These are phyloP conservation scores for Amyelois transitella DNA, from an alignment of 1,140 invertebrate species.

Conservation along the genomic window DNA sequence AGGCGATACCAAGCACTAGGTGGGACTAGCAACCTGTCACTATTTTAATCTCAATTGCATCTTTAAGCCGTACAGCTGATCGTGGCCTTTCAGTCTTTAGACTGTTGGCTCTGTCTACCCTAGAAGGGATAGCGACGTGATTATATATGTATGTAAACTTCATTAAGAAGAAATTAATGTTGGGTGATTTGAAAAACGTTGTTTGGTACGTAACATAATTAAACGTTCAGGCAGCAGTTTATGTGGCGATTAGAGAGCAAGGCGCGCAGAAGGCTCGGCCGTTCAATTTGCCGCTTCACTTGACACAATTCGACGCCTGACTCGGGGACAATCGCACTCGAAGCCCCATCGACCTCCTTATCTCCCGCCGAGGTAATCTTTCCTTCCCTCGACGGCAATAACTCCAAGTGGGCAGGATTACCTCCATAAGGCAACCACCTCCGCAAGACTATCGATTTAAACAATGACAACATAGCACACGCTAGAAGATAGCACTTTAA, in stretches of 20 bases:
- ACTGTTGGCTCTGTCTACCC: too few species aligned
- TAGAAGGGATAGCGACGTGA: too few species aligned
- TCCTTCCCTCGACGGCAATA: constrained; percentile 72
- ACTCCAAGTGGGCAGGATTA: constrained; percentile 73
- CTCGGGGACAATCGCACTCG: constrained; percentile 73
- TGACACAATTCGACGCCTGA: constrained; percentile 73
- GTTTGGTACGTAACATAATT: constrained; percentile 64
- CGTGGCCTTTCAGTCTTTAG: too few species aligned
- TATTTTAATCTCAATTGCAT: too few species aligned
- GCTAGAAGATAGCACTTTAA: constrained; percentile 18
- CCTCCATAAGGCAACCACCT: constrained; percentile 66
- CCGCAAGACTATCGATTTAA: constrained; percentile 68
- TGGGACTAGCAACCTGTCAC: too few species aligned
- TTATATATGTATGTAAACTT: neutral
- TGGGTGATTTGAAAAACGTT: too few species aligned
- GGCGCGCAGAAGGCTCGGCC: constrained; percentile 68
- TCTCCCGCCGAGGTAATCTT: constrained; percentile 72
- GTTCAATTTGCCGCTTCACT: constrained; percentile 74
- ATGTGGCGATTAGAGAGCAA: constrained; percentile 69
- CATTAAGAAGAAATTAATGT: too few species aligned
- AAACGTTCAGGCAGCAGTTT: constrained; percentile 61
- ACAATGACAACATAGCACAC: constrained; percentile 49
- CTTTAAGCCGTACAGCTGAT: too few species aligned
- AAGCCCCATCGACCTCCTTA: constrained; percentile 72
- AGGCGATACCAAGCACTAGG: too few species aligned